A percentile compares a stretch with the other conserved stretches of the same genome.
These are phyloP conservation scores for Sipunculus nudus DNA, from an alignment of 2,888 invertebrate genomes.

Conservation along the genomic window DNA sequence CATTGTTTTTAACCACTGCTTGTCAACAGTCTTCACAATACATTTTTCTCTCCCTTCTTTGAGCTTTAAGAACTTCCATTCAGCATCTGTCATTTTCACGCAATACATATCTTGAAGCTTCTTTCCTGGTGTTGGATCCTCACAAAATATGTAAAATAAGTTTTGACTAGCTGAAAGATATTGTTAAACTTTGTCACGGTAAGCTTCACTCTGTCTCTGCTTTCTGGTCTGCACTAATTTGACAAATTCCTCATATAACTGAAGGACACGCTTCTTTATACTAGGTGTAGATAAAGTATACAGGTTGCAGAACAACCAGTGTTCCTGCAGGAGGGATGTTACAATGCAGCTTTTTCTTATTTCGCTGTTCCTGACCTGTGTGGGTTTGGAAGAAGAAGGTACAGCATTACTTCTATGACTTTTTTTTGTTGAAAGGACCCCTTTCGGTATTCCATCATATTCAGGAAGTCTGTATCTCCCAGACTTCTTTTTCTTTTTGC, in stretches of 20 bases:
- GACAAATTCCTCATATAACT: no score
- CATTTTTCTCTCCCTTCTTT: slow-evolving; percentile 1
- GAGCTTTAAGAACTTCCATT: neutral
- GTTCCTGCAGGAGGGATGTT: neutral
- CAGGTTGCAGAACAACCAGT: neutral
- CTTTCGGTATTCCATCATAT: neutral
- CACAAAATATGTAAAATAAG: no score
- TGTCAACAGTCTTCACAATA: slow-evolving; percentile 6
- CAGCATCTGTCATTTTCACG: no score
- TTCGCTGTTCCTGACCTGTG: neutral
- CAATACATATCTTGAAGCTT: no score
- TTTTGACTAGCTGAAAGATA: no score
- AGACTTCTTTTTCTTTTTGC: neutral
- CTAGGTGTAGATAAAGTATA: neutral
- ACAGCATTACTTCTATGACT: neutral
- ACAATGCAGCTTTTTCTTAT: neutral
- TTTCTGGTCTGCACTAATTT: no score
- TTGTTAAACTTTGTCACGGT: no score
- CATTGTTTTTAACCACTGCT: slow-evolving; percentile 2
- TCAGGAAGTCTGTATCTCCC: neutral
- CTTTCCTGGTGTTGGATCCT: no score
- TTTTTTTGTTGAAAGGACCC: neutral
- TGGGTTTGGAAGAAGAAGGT: neutral
- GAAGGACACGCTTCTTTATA: no score
- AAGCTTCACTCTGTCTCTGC: no score